Evolutionary conservation across 1,140 invertebrate species (phyloP), one percentile per base, ranked within the genome.

Genomic region (Saccostrea cuccullata): DNA sequence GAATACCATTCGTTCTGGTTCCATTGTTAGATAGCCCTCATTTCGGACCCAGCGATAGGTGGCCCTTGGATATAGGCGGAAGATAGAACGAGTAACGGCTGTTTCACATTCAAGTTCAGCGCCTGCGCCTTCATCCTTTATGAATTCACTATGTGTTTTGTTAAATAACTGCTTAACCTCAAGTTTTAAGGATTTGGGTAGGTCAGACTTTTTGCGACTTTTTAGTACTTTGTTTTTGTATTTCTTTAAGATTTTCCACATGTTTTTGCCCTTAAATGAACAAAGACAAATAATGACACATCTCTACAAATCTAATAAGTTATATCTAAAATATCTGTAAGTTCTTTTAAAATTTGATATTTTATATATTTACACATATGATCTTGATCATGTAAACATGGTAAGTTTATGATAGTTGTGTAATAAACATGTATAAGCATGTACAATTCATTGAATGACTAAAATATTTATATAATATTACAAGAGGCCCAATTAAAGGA

Each of bases 1-100:
- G 73, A 73, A 87, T 58, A 87, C 70, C 86, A 87, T 87, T 0
- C 86, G 70, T 20, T 87, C 86, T 55, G 55, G 55, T 70, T 87
- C 86, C 15, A 87, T 87, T 13, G 67, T 56, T 17, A 87, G 55
- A 13, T 23, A 40, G 30, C 56, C 56, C 12, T 87, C 26, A 36
- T 87, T 87, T 47, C 30, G 86, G 17, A 56, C 40, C 86, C 86
- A 87, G 17, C 77, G 67, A 20, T 77, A 77, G 2, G 86, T 73
- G 17, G 86, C 86, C 56, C 86, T 55, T 13, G 86, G 67, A 36
- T 55, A 87, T 82, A 58, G n/a, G 56, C 30, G 47, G 23, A 87
- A 77, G n/a, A 87, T 87, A 20, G n/a, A 23, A 9, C 30, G 67
- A 8, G 86, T 82, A 15, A 36, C 55, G 4, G 20, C 11, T 13